A percentile compares a stretch with the other conserved stretches of the same genome.
Conservation (phyloP, 2,888 invertebrate species). For the Ecliptopera silaceata region DNA sequence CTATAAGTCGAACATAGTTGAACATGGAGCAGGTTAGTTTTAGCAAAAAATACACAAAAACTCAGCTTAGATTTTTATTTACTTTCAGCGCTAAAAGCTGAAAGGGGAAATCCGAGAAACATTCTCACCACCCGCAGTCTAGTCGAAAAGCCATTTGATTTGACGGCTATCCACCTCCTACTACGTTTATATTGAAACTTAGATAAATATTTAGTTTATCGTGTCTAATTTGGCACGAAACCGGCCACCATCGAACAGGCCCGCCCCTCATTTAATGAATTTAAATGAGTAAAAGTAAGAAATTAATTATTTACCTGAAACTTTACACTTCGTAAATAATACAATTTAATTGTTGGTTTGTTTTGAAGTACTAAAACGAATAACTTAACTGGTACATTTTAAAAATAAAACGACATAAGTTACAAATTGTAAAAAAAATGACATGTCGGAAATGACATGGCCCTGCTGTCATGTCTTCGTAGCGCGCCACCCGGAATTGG, state of each 20-base stretch:
- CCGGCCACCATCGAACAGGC: conserved; percentile 59
- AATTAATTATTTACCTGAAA: background rate
- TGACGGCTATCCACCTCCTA: conserved; percentile 80
- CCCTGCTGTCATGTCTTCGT: conserved; percentile 39
- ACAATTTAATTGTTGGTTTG: too few relatives aligned
- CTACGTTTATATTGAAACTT: conserved; percentile 81
- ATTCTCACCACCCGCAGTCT: conserved; percentile 68
- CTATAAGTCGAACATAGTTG: too few relatives aligned
- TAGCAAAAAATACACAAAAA: conserved; percentile 1
- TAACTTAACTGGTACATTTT: too few relatives aligned
- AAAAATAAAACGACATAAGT: conserved; percentile 4
- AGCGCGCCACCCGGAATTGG: conserved; percentile 50
- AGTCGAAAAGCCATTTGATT: conserved; percentile 76
- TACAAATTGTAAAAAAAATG: conserved; percentile 45
- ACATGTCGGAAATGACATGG: conserved; percentile 53
- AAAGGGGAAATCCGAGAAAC: conserved; percentile 62
- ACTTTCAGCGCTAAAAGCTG: conserved; percentile 44
- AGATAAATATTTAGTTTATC: conserved; percentile 81
- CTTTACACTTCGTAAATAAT: too few relatives aligned
- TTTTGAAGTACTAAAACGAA: background rate
- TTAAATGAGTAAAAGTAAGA: background rate
- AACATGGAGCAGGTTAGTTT: conserved; percentile 23
- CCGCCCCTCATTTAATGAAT: conserved; percentile 40
- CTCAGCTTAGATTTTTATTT: conserved; percentile 24
- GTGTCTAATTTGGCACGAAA: conserved; percentile 80